phyloP scores from a whole-genome alignment of 1,140 invertebrate genomes.

The Plectrocnemia conspersa region DNA sequence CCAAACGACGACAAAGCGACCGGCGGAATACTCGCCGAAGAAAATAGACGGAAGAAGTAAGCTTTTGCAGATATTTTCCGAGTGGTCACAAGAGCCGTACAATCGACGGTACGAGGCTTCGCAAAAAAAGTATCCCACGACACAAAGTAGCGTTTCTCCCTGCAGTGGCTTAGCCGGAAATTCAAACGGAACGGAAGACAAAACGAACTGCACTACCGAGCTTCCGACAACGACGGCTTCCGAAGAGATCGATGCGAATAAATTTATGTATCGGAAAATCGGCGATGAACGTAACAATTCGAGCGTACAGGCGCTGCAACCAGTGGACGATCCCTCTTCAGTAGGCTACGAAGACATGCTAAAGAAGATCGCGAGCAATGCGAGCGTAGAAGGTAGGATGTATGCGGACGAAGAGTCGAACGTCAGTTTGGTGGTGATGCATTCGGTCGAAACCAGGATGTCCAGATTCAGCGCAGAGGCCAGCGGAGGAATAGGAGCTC shows the following conservation, averaged over 20 bases:
- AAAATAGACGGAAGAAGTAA: conserved; percentile 22
- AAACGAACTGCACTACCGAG: conserved; percentile 29
- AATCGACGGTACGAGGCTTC: conserved; percentile 10
- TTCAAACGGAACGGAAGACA: conserved; percentile 33
- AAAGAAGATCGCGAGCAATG: background rate
- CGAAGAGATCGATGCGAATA: conserved; percentile 21
- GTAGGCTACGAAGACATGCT: background rate
- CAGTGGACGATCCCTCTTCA: background rate
- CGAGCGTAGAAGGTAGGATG: background rate
- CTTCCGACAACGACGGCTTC: conserved; percentile 29
- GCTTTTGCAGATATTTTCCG: conserved; percentile 32
- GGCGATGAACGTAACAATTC: conserved; percentile 16
- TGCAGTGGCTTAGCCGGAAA: conserved; percentile 24
- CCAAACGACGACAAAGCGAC: background rate
- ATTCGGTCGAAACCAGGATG: conserved; percentile 37
- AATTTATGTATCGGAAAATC: conserved; percentile 31
- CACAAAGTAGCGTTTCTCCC: conserved; percentile 19
- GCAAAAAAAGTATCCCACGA: conserved; percentile 14
- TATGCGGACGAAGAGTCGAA: background rate
- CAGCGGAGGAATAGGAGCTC: conserved; percentile 26
- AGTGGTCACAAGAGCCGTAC: conserved; percentile 27
- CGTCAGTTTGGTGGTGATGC: background rate
- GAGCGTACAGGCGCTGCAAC: conserved; percentile 6
- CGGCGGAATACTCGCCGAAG: background rate
- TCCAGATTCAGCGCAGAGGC: conserved; percentile 44